Conservation (phyloP, 1,140 invertebrate species). For the Ctenoplectra terminalis region DNA sequence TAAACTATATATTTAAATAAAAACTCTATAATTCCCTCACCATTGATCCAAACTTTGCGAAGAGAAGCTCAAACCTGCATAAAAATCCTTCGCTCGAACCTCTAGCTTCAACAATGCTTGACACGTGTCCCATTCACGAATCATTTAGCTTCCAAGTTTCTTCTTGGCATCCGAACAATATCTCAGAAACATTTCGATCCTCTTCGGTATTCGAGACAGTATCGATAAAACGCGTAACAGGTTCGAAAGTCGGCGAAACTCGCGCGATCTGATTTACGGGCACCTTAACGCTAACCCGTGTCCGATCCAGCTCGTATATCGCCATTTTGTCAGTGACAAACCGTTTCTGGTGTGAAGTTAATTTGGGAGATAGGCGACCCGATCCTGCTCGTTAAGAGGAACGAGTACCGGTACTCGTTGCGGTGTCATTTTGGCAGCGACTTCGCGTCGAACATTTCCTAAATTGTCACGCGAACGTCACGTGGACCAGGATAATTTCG, state of each 20-base stretch:
- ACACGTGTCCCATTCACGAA: background rate
- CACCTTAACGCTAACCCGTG: background rate
- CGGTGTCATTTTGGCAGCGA: constrained; percentile 5
- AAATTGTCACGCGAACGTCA: constrained; percentile 38
- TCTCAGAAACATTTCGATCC: background rate
- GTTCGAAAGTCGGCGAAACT: background rate
- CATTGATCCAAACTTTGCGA: no score
- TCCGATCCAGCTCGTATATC: constrained; percentile 38
- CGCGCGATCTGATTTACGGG: constrained; percentile 24
- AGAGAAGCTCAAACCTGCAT: no score
- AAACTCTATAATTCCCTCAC: no score
- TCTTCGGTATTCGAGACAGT: background rate
- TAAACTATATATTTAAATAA: no score
- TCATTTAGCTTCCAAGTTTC: background rate
- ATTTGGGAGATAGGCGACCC: constrained; percentile 9
- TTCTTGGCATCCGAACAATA: background rate
- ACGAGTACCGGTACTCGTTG: background rate
- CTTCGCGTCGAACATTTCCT: background rate
- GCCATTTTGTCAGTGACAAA: constrained; percentile 10
- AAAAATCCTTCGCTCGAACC: no score
- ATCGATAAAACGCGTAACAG: background rate
- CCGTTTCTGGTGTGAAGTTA: constrained; percentile 18
- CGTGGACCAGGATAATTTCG: constrained; percentile 41
- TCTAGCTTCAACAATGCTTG: background rate
- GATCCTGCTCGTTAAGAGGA: background rate